Conservation (phyloP, 2,888 invertebrate species). For the Psylliodes chrysocephalus region DNA sequence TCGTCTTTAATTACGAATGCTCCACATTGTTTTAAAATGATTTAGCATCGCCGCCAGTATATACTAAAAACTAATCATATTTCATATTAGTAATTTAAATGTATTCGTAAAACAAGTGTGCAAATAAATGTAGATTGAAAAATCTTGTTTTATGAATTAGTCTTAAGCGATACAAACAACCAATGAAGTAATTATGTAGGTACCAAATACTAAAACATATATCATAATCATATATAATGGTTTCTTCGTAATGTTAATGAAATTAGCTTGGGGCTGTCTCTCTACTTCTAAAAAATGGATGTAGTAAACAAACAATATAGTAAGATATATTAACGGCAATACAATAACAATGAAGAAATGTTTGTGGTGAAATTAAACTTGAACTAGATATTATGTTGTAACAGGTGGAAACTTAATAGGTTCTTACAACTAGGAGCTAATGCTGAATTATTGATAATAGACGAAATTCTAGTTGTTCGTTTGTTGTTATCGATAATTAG, state of each 20-base stretch:
- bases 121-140: neutral
- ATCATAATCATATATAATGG: neutral
- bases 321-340: neutral
- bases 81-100: too few relatives aligned
- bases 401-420: constrained; percentile 1
- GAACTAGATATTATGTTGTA: constrained; percentile 3
- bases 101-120: too few relatives aligned
- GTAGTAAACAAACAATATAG: neutral
- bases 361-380: constrained; percentile 4
- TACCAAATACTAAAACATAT: neutral
- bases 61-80: too few relatives aligned
- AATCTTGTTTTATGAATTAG: neutral
- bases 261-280: neutral
- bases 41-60: too few relatives aligned
- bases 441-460: neutral
- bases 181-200: constrained; percentile 1
- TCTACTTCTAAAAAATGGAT: neutral
- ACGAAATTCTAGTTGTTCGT: too few relatives aligned
- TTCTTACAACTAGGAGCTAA: neutral
- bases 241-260: constrained; percentile 1
- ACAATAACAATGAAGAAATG: neutral
- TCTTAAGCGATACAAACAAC: neutral
- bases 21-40: too few relatives aligned
- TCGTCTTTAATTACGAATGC: too few relatives aligned
- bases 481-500: too few relatives aligned